Evolutionary conservation across 2,888 invertebrate genomes (phyloP), one percentile per base, ranked within the genome.

Genomic region (Margaritifera margaritifera): DNA sequence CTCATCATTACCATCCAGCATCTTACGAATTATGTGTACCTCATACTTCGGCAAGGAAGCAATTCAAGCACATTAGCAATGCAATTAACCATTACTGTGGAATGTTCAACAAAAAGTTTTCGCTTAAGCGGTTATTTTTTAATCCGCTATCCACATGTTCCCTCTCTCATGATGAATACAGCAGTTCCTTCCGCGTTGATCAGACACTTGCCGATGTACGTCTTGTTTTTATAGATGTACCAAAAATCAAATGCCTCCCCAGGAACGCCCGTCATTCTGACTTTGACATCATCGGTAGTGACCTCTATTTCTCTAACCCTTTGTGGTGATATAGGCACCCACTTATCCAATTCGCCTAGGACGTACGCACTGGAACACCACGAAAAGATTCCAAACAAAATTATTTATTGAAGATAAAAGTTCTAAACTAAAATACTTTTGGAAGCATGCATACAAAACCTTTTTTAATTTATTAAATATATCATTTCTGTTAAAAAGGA

Each of bases 271-370:
- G 62, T 68, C 6, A 84, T 68, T 1, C 61, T 54, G 1, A 81
- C 69, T 18, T 62, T 66, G 24, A 84, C 74, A 11, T 81, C 73
- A 25, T 67, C 74, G 61, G 75, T 69, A 2, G 72, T 72, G 61
- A 76, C 70, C 0, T 68, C 31, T 6, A 86, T 76, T 42, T 64
- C 53, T 11, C 61, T 61, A 8, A 86, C 75, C 27, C 86, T 71
- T 59, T 84, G 80, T 11, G 79, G 78, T 11, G 85, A 85, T 72
- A 85, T 80, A 4, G 85, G 83, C 0, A 82, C 83, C 84, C 83
- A 84, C 66, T 86, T 85, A 61, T 76, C 74, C 31, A 83, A 64
- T 64, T 85, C 84, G 15, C 85, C 85, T 15, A 79, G 67, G 18
- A 82, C 72, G 22, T 42, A 42, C 42, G 42, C 42, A 42, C 42